Evolutionary conservation across 2,797 vertebrate species (phyloP).

Genomic region (Alectoris magna): DNA sequence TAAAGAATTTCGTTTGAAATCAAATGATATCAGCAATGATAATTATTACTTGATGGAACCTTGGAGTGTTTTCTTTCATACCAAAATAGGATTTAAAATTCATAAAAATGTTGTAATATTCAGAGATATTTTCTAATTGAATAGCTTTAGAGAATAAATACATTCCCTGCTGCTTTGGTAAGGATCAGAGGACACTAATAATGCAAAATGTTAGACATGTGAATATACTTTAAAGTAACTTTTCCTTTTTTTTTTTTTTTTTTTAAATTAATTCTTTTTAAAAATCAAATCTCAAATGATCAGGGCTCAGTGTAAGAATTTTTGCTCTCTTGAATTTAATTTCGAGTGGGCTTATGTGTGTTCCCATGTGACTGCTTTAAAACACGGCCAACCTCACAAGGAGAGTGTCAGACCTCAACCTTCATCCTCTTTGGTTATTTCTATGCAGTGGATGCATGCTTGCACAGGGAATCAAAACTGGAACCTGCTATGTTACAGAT

Average conservation of each 20-base stretch:
- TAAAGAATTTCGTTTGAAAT: background rate
- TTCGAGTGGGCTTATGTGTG: background rate
- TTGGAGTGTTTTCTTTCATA: background rate
- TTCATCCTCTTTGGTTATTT: background rate
- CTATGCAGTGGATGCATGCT: background rate
- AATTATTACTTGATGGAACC: background rate
- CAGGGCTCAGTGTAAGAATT: background rate
- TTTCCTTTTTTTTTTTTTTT: background rate
- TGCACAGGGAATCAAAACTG: background rate
- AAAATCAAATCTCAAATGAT: background rate
- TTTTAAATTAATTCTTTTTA: background rate
- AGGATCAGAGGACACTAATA: background rate
- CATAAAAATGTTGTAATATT: background rate
- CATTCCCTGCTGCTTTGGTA: background rate
- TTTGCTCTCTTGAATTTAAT: background rate
- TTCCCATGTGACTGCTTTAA: background rate
- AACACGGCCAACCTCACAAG: background rate
- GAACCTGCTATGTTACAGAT: background rate
- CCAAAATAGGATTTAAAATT: background rate
- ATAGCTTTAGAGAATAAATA: background rate
- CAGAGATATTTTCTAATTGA: background rate
- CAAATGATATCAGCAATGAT: background rate
- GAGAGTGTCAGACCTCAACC: background rate
- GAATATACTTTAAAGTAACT: background rate
- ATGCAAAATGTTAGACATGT: background rate